A percentile compares a stretch with the other conserved stretches of the same genome.
Evolutionary conservation across 1,140 invertebrate genomes (phyloP).

Genomic region (Cherax destructor): DNA sequence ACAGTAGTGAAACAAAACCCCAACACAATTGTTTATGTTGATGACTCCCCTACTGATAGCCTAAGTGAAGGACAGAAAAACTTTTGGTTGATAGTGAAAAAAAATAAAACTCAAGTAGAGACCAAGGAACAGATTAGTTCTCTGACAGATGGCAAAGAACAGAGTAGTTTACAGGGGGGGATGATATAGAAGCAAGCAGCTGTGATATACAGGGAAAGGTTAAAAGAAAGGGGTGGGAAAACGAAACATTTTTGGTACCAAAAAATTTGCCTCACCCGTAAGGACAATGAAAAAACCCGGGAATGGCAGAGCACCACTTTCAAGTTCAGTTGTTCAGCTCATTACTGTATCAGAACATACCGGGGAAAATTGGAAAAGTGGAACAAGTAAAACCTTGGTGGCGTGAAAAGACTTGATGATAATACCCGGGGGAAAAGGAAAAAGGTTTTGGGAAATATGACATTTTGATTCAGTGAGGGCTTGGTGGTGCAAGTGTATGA

Average conservation of each 20-base stretch:
- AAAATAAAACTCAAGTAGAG: not conserved
- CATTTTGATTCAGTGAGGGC: slow-evolving; percentile 49
- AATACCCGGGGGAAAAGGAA: not conserved
- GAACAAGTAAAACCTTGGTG: not conserved
- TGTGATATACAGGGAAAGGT: not conserved
- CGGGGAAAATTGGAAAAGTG: not conserved
- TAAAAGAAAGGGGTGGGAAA: not conserved
- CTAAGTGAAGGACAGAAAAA: not conserved
- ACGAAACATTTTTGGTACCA: not conserved
- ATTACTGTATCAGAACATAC: not conserved
- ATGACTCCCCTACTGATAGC: slow-evolving; percentile 16
- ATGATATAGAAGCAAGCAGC: not conserved
- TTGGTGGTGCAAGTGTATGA: slow-evolving; percentile 50
- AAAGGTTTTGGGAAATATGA: slow-evolving; percentile 3
- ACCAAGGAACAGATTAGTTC: not conserved
- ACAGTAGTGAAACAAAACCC: slow-evolving; percentile 59
- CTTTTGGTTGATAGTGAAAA: slow-evolving; percentile 1
- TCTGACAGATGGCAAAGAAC: not conserved
- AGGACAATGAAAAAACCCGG: not conserved
- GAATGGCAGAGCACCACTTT: not conserved
- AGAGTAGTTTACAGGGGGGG: slow-evolving; percentile 3
- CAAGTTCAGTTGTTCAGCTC: not conserved
- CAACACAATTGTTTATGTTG: slow-evolving; percentile 51
- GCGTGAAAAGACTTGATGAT: not conserved
- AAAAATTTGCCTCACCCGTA: not conserved